These are phyloP conservation scores for Mnemiopsis leidyi DNA, from an alignment of 37 sponge, comb jelly and placozoan genomes.

Conservation along the genomic window DNA sequence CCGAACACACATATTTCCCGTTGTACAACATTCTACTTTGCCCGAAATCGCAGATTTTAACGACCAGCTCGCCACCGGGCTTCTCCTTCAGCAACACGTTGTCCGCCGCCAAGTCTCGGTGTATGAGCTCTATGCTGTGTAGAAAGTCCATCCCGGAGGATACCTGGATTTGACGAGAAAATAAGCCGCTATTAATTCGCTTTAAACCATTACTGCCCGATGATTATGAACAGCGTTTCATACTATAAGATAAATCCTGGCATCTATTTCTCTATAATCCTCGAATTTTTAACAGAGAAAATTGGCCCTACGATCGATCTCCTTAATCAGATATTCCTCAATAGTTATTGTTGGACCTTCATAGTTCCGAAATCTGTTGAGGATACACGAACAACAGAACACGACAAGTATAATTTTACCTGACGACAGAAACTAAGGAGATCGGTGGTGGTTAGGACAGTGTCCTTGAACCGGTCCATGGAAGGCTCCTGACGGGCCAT, in stretches of 20 bases:
- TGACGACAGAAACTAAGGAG: constrained; percentile 34
- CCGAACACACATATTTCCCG: neutral
- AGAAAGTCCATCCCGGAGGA: constrained; percentile 51
- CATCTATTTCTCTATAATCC: too few species aligned
- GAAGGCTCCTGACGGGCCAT: constrained; percentile 13
- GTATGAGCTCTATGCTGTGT: constrained; percentile 48
- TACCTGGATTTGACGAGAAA: neutral
- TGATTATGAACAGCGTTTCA: neutral
- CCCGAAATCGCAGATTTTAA: constrained; percentile 63
- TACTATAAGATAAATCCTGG: too few species aligned
- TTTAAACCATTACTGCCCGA: too few species aligned
- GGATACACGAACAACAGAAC: neutral
- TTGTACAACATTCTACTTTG: constrained; percentile 30
- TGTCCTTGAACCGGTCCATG: neutral
- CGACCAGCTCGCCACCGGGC: neutral
- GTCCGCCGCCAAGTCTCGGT: constrained; percentile 52
- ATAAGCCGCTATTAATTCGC: too few species aligned
- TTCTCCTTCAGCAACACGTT: constrained; percentile 5
- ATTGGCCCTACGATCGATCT: too few species aligned
- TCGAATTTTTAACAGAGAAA: too few species aligned
- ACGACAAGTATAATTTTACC: neutral
- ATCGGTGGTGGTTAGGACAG: neutral
- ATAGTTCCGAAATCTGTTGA: too few species aligned
- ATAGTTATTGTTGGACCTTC: too few species aligned
- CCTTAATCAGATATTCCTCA: too few species aligned